Conservation (phyloP, 2,113 vertebrate species). For the Epinephelus moara region DNA sequence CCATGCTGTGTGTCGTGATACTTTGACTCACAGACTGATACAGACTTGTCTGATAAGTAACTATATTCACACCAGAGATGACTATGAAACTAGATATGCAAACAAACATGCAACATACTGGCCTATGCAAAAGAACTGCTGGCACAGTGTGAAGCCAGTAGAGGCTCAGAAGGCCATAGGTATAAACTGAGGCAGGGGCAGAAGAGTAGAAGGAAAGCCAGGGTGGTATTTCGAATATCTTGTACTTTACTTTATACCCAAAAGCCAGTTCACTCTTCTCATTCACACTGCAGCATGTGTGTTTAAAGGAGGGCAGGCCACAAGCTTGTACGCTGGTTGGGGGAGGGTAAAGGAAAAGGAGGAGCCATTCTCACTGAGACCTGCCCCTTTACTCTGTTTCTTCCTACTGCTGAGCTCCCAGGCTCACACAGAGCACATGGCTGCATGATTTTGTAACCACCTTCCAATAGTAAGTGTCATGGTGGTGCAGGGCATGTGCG, state of each 20-base stretch:
- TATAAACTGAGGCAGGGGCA: not conserved
- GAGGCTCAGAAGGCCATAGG: not conserved
- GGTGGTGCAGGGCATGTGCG: slow-evolving; percentile 44
- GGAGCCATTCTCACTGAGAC: slow-evolving; percentile 20
- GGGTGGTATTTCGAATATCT: too few species aligned
- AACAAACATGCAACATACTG: not conserved
- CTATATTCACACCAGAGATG: not conserved
- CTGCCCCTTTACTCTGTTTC: slow-evolving; percentile 1
- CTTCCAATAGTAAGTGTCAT: slow-evolving; percentile 40
- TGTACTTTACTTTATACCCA: too few species aligned
- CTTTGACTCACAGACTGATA: slow-evolving; percentile 2
- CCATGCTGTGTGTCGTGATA: not conserved
- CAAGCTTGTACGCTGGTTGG: slow-evolving; percentile 32
- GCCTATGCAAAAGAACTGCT: not conserved
- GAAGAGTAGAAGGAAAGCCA: not conserved
- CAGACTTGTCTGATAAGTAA: not conserved
- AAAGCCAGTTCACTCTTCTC: not conserved
- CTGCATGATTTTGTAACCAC: slow-evolving; percentile 46
- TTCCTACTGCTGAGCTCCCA: slow-evolving; percentile 13
- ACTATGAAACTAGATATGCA: not conserved
- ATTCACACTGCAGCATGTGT: slow-evolving; percentile 29
- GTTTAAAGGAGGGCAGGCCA: slow-evolving; percentile 31
- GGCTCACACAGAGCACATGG: slow-evolving; percentile 55
- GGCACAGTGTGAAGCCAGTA: not conserved
- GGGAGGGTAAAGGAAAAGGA: slow-evolving; percentile 31